These are phyloP conservation scores for Gandaritis pyraliata DNA, from an alignment of 2,888 invertebrate genomes.

Conservation along the genomic window DNA sequence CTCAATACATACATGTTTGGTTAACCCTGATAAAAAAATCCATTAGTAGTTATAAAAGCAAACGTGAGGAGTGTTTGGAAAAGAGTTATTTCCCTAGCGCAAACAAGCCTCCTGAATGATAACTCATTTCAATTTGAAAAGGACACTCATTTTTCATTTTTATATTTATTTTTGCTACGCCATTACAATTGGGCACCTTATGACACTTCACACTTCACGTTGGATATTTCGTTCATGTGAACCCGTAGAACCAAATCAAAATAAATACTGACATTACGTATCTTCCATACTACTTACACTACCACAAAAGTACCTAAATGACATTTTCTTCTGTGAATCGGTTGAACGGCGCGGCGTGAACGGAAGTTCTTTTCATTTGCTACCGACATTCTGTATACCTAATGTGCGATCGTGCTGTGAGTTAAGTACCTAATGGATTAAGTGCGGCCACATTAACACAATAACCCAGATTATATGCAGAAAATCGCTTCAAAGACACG, in stretches of 20 bases:
- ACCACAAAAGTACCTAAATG: constrained; percentile 28
- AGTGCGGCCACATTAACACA: constrained; percentile 54
- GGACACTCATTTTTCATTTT: not conserved
- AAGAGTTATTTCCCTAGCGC: not conserved
- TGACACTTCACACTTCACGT: too few species aligned
- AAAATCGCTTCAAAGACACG: constrained; percentile 57
- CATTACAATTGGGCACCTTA: too few species aligned
- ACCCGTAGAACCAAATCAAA: too few species aligned
- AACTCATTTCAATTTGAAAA: not conserved
- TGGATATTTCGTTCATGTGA: too few species aligned
- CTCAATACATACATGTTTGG: constrained; percentile 6
- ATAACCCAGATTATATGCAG: constrained; percentile 69
- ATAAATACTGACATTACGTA: too few species aligned
- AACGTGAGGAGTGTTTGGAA: constrained; percentile 13
- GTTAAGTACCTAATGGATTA: constrained; percentile 57
- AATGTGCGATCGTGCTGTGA: constrained; percentile 50
- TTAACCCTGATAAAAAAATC: constrained; percentile 9
- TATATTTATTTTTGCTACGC: not conserved
- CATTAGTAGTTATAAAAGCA: constrained; percentile 12
- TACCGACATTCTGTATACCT: constrained; percentile 46
- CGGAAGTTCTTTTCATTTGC: constrained; percentile 40
- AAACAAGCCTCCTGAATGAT: constrained; percentile 6
- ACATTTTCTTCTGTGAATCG: constrained; percentile 26
- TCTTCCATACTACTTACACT: too few species aligned
- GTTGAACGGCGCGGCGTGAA: constrained; percentile 7